Evolutionary conservation across 2,797 vertebrate genomes (phyloP).

Genomic region (Chrosomus eos): DNA sequence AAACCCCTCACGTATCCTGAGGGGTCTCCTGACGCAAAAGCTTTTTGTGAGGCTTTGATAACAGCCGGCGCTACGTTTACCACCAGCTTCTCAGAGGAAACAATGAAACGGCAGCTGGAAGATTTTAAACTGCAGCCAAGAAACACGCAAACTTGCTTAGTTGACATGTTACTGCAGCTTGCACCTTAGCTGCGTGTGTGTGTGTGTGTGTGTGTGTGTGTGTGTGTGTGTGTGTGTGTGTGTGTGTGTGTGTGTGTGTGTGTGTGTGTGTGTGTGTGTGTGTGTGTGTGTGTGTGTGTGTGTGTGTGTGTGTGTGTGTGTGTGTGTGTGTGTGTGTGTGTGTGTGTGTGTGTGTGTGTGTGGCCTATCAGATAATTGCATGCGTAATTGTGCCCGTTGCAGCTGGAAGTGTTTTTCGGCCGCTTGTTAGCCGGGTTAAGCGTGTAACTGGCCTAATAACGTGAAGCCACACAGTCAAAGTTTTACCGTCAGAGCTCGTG

Average conservation of each 20-base stretch:
- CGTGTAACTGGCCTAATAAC: constrained; percentile 2
- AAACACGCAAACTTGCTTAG: constrained; percentile 64
- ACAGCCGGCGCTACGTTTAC: constrained; percentile 20
- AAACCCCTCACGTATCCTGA: neutral
- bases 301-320: constrained; percentile 47
- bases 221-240: no score
- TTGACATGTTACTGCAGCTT: constrained; percentile 24
- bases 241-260: neutral
- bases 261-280: constrained; percentile 61
- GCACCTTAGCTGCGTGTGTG: neutral
- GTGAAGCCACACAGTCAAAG: neutral
- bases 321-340: constrained; percentile 57
- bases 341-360: constrained; percentile 62
- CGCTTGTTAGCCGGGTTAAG: constrained; percentile 47
- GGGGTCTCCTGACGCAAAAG: constrained; percentile 17
- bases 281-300: constrained; percentile 55
- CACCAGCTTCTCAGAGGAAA: constrained; percentile 17
- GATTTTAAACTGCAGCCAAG: constrained; percentile 41
- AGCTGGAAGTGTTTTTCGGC: constrained; percentile 75
- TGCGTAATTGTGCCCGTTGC: constrained; percentile 73
- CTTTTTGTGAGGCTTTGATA: constrained; percentile 29
- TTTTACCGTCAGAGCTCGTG: neutral
- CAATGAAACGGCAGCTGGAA: constrained; percentile 37
- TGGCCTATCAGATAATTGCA: constrained; percentile 75
- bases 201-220: no score